Evolutionary conservation across 2,113 vertebrate species (phyloP).

Genomic region (Perca fluviatilis): DNA sequence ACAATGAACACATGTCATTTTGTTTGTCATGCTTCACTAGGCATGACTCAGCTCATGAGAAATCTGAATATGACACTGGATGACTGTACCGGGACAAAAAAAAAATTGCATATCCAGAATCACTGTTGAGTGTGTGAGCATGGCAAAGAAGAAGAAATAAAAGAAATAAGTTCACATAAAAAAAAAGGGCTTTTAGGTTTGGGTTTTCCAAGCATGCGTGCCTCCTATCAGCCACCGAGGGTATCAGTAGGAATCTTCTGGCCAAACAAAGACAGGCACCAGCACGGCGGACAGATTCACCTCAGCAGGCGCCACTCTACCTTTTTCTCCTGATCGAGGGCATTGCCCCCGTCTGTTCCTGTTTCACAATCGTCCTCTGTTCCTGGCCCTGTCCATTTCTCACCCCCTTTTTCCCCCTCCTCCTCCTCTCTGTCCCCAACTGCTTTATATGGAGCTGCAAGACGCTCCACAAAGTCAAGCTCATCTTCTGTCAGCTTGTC

Average conservation of each 20-base stretch:
- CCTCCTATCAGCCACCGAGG: slow-evolving; percentile 34
- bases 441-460: slow-evolving; percentile 30
- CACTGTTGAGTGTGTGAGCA: not conserved
- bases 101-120: not conserved
- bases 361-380: slow-evolving; percentile 51
- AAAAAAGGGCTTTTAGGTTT: not conserved
- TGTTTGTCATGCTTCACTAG: slow-evolving; percentile 19
- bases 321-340: slow-evolving; percentile 59
- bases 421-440: not conserved
- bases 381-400: slow-evolving; percentile 8
- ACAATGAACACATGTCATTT: slow-evolving; percentile 16
- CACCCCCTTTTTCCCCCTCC: not conserved
- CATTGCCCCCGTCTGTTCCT: slow-evolving; percentile 69
- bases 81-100: not conserved
- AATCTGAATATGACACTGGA: slow-evolving; percentile 11
- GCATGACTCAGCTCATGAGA: slow-evolving; percentile 27
- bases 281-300: slow-evolving; percentile 73
- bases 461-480: not conserved
- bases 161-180: too few relatives aligned
- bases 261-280: slow-evolving; percentile 85
- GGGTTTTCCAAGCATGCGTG: slow-evolving; percentile 7
- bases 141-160: not conserved
- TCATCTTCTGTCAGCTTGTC: not conserved
- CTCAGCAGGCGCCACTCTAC: slow-evolving; percentile 79
- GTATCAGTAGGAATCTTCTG: slow-evolving; percentile 82